phyloP scores from a whole-genome alignment of 2,797 vertebrate genomes.

The Aeoliscus strigatus region DNA sequence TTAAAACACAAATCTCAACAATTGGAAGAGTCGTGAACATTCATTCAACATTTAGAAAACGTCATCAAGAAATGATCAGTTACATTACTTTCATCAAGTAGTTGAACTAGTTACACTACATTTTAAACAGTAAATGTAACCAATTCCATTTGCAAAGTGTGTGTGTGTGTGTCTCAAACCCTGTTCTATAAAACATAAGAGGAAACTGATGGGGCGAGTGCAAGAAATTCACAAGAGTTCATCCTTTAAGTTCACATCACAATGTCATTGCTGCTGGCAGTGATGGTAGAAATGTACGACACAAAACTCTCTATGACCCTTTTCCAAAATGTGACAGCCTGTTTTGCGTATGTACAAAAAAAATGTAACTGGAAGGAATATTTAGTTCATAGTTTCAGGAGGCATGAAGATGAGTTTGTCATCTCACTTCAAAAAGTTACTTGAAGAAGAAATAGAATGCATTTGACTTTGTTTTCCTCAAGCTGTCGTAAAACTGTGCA shows the following conservation, averaged over 20 bases:
- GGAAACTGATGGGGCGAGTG: too few species aligned
- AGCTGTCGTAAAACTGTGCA: conserved; percentile 9
- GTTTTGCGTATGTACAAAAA: neutral
- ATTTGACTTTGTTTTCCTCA: conserved; percentile 4
- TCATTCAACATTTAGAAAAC: too few species aligned
- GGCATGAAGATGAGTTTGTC: neutral
- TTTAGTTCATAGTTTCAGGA: too few species aligned
- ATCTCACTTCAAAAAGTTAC: neutral
- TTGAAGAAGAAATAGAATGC: neutral
- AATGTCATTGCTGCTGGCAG: neutral
- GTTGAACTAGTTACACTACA: too few species aligned
- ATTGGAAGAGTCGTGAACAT: too few species aligned
- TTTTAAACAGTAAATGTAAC: too few species aligned
- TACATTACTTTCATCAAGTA: too few species aligned
- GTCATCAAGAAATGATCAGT: too few species aligned
- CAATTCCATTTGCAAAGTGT: too few species aligned
- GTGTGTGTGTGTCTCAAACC: too few species aligned
- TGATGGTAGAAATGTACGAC: neutral
- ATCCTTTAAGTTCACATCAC: neutral
- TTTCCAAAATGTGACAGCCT: neutral
- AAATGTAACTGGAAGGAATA: neutral
- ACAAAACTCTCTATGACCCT: neutral
- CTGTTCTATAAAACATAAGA: too few species aligned
- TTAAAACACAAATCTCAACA: too few species aligned
- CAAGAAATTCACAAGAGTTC: conserved; percentile 1